Evolutionary conservation across 1,140 invertebrate genomes (phyloP).

Genomic region (Stegodyphus mimosarum): DNA sequence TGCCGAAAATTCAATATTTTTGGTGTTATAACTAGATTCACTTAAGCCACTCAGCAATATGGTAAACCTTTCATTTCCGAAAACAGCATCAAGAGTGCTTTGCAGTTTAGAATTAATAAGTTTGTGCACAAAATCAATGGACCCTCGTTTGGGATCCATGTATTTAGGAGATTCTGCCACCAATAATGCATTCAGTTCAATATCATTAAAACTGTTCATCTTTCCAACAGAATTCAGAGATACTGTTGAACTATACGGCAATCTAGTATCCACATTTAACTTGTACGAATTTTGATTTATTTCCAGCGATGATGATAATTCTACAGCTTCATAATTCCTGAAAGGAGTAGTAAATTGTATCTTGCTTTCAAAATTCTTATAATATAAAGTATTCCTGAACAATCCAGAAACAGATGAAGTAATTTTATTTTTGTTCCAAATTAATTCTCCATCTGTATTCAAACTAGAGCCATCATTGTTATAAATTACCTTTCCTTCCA

Average conservation of each 20-base stretch:
- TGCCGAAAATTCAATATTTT: conserved; percentile 26
- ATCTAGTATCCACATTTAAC: conserved; percentile 23
- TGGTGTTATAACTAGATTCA: neutral
- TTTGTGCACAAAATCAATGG: conserved; percentile 55
- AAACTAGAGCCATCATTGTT: conserved; percentile 38
- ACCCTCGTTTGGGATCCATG: conserved; percentile 24
- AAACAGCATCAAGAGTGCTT: conserved; percentile 27
- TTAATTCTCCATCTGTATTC: conserved; percentile 41
- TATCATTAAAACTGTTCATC: conserved; percentile 16
- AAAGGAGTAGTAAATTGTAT: conserved; percentile 46
- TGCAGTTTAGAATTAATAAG: conserved; percentile 25
- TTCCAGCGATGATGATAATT: conserved; percentile 26
- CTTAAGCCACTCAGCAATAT: conserved; percentile 15
- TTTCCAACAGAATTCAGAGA: conserved; percentile 49
- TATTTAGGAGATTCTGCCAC: conserved; percentile 19
- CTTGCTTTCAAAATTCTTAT: conserved; percentile 48
- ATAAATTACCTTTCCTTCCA: conserved; percentile 16
- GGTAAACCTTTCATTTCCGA: conserved; percentile 35
- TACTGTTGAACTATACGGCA: conserved; percentile 16
- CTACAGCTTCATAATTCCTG: conserved; percentile 29
- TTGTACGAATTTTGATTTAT: conserved; percentile 29
- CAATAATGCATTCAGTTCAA: conserved; percentile 41
- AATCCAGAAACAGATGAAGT: conserved; percentile 1
- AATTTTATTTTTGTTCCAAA: conserved; percentile 41
- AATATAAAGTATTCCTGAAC: conserved; percentile 3